A percentile compares a stretch with the other conserved stretches of the same genome.
phyloP scores from a whole-genome alignment of 2,797 vertebrate genomes.

The Denticeps clupeoides region DNA sequence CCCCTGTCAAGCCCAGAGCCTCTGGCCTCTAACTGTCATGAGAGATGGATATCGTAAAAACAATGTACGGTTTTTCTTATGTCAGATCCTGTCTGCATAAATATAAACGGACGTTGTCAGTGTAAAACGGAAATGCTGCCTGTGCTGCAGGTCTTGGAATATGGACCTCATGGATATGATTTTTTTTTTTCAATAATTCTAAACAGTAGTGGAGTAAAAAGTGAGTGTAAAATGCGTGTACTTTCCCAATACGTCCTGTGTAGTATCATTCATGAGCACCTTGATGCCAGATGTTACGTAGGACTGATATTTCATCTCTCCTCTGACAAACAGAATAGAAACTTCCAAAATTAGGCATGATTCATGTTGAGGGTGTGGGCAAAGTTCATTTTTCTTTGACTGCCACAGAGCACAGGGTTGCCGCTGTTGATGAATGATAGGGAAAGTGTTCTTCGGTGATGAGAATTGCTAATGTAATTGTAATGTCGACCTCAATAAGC shows the following conservation, averaged over 20 bases:
- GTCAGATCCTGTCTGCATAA: background rate
- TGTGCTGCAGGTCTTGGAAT: no score
- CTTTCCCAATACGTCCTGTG: no score
- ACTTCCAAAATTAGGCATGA: slow-evolving; percentile 53
- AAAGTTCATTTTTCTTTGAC: slow-evolving; percentile 46
- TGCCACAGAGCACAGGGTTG: slow-evolving; percentile 42
- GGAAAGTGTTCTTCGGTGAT: slow-evolving; percentile 45
- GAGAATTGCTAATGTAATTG: slow-evolving; percentile 53
- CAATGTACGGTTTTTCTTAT: no score
- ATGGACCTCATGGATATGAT: no score
- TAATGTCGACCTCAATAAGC: slow-evolving; percentile 38
- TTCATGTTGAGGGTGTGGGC: slow-evolving; percentile 40
- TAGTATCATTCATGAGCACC: slow-evolving; percentile 44
- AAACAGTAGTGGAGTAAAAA: no score
- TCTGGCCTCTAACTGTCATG: background rate
- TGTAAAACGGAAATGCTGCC: background rate
- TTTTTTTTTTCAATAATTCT: no score
- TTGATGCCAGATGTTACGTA: slow-evolving; percentile 51
- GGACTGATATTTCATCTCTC: slow-evolving; percentile 46
- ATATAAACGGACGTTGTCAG: background rate
- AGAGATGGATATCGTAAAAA: no score
- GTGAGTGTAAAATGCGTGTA: no score
- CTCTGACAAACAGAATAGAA: slow-evolving; percentile 43
- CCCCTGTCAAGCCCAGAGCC: background rate
- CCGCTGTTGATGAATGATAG: slow-evolving; percentile 57